Percentiles rank a stretch among this genome's conserved stretches.
Evolutionary conservation across 2,113 vertebrate genomes (phyloP).

Genomic region (Cyprinodon variegatus): DNA sequence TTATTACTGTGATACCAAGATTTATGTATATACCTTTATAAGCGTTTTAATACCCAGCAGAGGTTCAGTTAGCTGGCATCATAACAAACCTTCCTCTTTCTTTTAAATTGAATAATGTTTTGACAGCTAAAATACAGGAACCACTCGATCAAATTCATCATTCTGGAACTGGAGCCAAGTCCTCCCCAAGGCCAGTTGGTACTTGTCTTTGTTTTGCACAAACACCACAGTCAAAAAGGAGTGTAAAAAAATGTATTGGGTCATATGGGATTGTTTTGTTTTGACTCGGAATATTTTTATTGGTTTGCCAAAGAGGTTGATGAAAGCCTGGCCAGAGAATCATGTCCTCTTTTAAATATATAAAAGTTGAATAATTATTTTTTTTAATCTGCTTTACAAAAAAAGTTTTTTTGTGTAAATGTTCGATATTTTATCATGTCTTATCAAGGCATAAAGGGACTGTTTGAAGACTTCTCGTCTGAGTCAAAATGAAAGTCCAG

Average conservation of each 20-base stretch:
- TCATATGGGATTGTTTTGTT: not conserved
- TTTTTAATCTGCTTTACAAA: not conserved
- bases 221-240: not conserved
- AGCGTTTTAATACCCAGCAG: constrained; percentile 6
- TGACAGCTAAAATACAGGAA: constrained; percentile 20
- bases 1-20: not conserved
- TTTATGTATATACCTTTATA: not conserved
- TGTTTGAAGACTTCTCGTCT: not conserved
- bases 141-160: not conserved
- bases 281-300: not conserved
- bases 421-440: not conserved
- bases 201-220: not conserved
- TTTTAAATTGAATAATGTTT: not conserved
- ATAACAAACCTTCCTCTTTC: constrained; percentile 50
- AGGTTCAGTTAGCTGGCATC: constrained; percentile 13
- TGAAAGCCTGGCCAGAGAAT: not conserved
- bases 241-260: not conserved
- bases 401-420: not conserved
- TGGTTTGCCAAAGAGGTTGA: not conserved
- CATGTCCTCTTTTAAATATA: not conserved
- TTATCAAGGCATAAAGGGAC: not conserved
- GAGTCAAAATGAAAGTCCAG: constrained; percentile 2
- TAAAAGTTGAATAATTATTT: too few relatives aligned
- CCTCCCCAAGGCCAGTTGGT: not conserved
- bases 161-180: not conserved